phyloP scores from a whole-genome alignment of 2,888 invertebrate species.

The Cephus runcator region DNA sequence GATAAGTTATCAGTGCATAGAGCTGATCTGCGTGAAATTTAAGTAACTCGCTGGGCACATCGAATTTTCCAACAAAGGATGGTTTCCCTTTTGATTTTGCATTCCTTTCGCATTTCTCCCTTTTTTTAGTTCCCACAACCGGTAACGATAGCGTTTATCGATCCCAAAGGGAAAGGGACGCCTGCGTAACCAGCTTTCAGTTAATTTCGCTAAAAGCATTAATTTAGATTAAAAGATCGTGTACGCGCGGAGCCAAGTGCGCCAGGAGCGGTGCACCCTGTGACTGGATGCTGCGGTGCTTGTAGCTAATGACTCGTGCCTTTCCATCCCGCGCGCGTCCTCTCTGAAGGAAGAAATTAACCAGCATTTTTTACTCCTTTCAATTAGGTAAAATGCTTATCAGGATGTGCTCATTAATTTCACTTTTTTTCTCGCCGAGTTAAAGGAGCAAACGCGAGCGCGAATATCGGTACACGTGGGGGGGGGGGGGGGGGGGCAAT shows the following conservation, averaged over 20 bases:
- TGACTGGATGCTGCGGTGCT: slow-evolving; percentile 14
- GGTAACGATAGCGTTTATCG: background rate
- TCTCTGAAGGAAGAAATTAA: slow-evolving; percentile 5
- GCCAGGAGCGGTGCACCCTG: slow-evolving; percentile 32
- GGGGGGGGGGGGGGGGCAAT: background rate
- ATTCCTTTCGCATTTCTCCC: background rate
- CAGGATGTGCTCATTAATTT: slow-evolving; percentile 20
- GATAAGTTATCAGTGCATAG: background rate
- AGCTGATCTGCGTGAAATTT: background rate
- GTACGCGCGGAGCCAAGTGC: slow-evolving; percentile 39
- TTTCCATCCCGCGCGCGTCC: slow-evolving; percentile 18
- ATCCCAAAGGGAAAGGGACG: slow-evolving; percentile 32
- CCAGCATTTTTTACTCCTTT: slow-evolving; percentile 22
- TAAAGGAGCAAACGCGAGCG: slow-evolving; percentile 5
- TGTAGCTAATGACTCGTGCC: slow-evolving; percentile 45
- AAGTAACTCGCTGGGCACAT: background rate
- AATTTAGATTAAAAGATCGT: slow-evolving; percentile 61
- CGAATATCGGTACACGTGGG: background rate
- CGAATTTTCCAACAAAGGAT: background rate
- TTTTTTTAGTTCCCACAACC: background rate
- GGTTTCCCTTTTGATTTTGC: background rate
- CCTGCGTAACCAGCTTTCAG: slow-evolving; percentile 49
- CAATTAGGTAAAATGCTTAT: slow-evolving; percentile 14
- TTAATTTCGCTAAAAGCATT: slow-evolving; percentile 61
- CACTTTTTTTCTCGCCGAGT: slow-evolving; percentile 1